Conservation (phyloP, 2,797 vertebrate species). For the Apogon hyalosoma region DNA sequence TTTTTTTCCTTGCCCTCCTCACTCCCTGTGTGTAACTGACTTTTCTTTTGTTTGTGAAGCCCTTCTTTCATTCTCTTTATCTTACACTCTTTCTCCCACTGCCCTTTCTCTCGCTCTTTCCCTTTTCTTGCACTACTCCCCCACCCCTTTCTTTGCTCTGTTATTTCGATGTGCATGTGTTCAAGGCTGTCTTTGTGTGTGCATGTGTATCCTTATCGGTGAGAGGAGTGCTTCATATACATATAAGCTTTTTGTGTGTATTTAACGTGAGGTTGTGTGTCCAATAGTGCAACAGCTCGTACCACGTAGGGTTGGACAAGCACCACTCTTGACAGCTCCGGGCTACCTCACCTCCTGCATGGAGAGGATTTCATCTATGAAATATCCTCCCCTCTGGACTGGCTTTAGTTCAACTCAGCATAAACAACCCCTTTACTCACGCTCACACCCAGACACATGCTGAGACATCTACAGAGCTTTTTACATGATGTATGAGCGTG, state of each 20-base stretch:
- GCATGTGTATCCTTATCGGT: conserved; percentile 50
- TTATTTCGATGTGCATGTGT: conserved; percentile 45
- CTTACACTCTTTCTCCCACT: conserved; percentile 51
- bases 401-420: conserved; percentile 38
- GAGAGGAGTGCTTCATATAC: conserved; percentile 30
- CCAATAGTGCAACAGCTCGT: conserved; percentile 37
- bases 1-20: conserved; percentile 42
- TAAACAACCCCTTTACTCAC: conserved; percentile 8
- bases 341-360: conserved; percentile 51
- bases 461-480: conserved; percentile 1
- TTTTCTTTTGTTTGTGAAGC: conserved; percentile 66
- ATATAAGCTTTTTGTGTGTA: conserved; percentile 36
- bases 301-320: conserved; percentile 35
- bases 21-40: conserved; percentile 63
- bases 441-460: conserved; percentile 8
- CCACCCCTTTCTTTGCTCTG: conserved; percentile 30
- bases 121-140: conserved; percentile 35
- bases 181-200: conserved; percentile 33
- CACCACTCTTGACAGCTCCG: conserved; percentile 42
- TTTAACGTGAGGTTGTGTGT: conserved; percentile 29
- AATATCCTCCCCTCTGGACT: conserved; percentile 50
- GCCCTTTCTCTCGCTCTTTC: conserved; percentile 58
- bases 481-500: not conserved
- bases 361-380: conserved; percentile 57
- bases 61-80: conserved; percentile 64